Evolutionary conservation across 2,113 vertebrate genomes (phyloP).

Genomic region (Eptesicus fuscus): DNA sequence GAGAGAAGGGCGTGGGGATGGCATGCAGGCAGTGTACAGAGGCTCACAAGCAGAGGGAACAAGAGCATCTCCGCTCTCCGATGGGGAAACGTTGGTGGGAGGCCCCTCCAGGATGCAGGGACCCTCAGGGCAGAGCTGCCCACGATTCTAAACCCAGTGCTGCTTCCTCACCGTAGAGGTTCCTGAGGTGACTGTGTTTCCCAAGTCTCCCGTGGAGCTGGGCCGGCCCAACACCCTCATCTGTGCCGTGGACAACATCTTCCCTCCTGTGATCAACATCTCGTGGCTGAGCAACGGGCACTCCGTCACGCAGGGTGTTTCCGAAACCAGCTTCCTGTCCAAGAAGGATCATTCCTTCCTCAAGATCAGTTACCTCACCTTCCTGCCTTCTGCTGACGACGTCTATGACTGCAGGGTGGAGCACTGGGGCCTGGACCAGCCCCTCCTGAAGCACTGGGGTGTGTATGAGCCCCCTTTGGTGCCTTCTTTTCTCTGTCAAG

Average conservation of each 20-base stretch:
- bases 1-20: accelerated
- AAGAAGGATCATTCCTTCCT: not conserved
- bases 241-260: conserved; percentile 66
- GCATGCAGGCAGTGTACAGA: accelerated
- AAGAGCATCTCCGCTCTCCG: accelerated
- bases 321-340: conserved; percentile 45
- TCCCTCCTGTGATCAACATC: conserved; percentile 49
- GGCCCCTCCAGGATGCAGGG: accelerated
- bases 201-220: not conserved
- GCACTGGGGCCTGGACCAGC: conserved; percentile 39
- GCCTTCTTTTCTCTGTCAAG: not conserved
- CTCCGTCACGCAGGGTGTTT: accelerated
- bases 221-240: conserved; percentile 51
- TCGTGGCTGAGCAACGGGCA: conserved; percentile 34
- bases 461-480: accelerated
- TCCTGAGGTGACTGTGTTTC: conserved; percentile 45
- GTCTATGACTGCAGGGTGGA: conserved; percentile 63
- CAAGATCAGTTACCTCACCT: conserved; percentile 36
- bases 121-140: accelerated
- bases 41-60: not conserved
- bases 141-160: accelerated
- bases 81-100: accelerated
- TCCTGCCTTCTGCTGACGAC: conserved; percentile 42
- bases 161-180: conserved; percentile 57
- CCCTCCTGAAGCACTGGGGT: conserved; percentile 60